Base-by-base conservation (phyloP, 1,140 invertebrate species). In the Ditylenchus dipsaci region DNA sequence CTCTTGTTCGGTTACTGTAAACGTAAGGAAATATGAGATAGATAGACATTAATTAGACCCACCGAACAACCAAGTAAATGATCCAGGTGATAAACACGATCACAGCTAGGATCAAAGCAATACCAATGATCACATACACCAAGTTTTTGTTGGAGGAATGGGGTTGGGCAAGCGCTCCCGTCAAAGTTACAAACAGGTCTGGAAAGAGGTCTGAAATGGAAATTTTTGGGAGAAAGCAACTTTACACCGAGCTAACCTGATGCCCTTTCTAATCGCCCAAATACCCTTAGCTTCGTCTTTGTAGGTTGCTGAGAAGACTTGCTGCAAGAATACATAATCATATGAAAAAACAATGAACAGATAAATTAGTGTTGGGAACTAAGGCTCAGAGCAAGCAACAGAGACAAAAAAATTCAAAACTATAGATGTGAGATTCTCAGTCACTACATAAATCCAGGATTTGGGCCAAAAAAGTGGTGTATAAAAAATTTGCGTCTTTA, bases 181-280 rank as follows among this genome's bases (percentile, higher is more conserved):
- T 61, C 59, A 45, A 61, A 61, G n/a, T 27, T 27, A 19, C 59
- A 61, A 3, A 61, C 17, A 21, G 59, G 59, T 7, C 29, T 3
- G 3, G 59, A 61, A 1, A 61, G 27, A 5, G 59, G 59, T 27
- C 59, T 61, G 3, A 33, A 61, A 5, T 26, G 15, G 49, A 7
- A 53, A 53, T 26, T 21, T 53, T n/a, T n/a, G n/a, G n/a, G n/a
- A n/a, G n/a, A n/a, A n/a, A n/a, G n/a, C 29, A 45, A 19, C 15
- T n/a, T 21, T 19, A 61, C n/a, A n/a, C n/a, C n/a, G n/a, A 61
- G 47, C 17, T 19, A 3, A 45, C 59, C 59, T 61, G 1, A 19
- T 61, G 1, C 59, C 59, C 7, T 29, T 27, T 61, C 59, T 19
- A 45, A 33, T 61, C n/a, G 59, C 59, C 59, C 59, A 61, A 15